Conservation (phyloP, 2,797 vertebrate species). For the Eulemur coronatus region DNA sequence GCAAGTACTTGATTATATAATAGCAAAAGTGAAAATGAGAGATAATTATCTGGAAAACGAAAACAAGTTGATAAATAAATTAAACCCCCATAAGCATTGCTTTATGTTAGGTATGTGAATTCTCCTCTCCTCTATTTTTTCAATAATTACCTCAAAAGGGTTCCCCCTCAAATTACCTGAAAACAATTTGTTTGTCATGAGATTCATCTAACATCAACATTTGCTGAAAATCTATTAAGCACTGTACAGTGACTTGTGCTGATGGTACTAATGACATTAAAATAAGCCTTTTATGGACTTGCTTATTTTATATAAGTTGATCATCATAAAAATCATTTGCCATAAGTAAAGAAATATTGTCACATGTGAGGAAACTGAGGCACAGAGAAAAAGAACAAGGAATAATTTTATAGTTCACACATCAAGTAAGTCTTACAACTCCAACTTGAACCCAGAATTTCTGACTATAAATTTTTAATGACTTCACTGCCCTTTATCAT, state of each 20-base stretch:
- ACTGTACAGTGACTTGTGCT: not conserved
- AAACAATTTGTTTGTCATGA: not conserved
- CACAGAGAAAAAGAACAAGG: not conserved
- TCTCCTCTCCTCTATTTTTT: not conserved
- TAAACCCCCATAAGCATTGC: not conserved
- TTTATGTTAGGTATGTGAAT: not conserved
- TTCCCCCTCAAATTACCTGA: not conserved
- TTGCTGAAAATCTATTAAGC: not conserved
- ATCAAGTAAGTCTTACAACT: not conserved
- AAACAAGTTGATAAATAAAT: not conserved
- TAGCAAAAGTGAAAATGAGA: conserved; percentile 38
- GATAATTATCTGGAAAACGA: conserved; percentile 35
- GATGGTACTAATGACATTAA: not conserved
- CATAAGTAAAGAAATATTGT: not conserved
- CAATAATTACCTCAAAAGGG: not conserved
- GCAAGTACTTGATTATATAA: not conserved
- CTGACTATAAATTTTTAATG: not conserved
- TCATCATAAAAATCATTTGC: not conserved
- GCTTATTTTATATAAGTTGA: not conserved
- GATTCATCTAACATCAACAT: not conserved
- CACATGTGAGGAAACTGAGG: not conserved
- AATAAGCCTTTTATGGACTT: not conserved
- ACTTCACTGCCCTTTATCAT: not conserved
- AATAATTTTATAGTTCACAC: not conserved
- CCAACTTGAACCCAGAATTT: not conserved